Base-by-base conservation (phyloP, 2,797 vertebrate genomes). In the Odontamblyopus lacepedii region DNA sequence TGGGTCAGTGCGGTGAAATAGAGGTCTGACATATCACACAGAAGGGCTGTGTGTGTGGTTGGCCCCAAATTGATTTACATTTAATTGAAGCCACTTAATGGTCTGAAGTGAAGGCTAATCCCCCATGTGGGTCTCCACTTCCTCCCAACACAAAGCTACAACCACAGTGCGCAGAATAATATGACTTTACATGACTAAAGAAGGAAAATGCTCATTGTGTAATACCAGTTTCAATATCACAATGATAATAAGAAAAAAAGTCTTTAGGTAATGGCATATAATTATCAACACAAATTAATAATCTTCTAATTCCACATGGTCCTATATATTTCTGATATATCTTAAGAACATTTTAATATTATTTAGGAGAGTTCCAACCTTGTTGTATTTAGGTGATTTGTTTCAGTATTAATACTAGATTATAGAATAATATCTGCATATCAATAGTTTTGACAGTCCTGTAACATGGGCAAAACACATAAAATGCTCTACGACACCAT, bases 21-120 rank as follows among this genome's bases (percentile, higher is more conserved):
- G 38, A 26, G 18, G 41, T 2, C 3, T 50, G 15, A 50, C 44
- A 18, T 66, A 51, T 51, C 26, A 66, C 63, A 64, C 26, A 50
- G 41, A 29, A 26, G 64, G 2, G 26, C 41, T 65, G 26, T 66
- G 64, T 66, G 64, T 66, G 64, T 15, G 44, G 64, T 44, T 7
- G 15, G 26, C 44, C 64, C 26, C 50, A 66, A 66, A 66, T 66
- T 66, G 64, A 66, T 66, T 66, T 66, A 50, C 64, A 66, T 66
- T 66, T 66, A 51, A 66, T 51, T 66, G 64, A 29, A 66, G 64
- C 30, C 13, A 12, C 35, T 77, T 80, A 86, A 84, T 84, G 69
- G 66, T 74, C 67, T 35, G 74, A 35, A 71, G 57, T 63, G 72
- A 51, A 50, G 50, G 70, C 65, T 75, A 50, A 78, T 75, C 63